Conservation (phyloP, 2,888 invertebrate species). For the Chelonus formosanus region DNA sequence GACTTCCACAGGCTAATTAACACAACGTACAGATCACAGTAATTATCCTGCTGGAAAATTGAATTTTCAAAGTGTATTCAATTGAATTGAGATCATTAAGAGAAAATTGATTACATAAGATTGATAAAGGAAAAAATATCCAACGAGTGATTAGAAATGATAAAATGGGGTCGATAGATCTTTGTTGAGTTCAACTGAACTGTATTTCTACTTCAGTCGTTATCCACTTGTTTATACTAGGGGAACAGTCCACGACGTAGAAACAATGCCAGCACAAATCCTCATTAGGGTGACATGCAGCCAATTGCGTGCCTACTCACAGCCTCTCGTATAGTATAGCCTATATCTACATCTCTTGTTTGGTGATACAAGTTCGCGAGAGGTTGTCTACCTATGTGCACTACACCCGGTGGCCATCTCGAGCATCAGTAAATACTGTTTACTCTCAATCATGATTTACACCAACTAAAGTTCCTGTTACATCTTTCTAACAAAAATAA, state of each 20-base stretch:
- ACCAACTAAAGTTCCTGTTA: too few species aligned
- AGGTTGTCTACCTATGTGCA: neutral
- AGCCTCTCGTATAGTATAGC: neutral
- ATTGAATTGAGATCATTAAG: constrained; percentile 1
- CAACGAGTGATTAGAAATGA: too few species aligned
- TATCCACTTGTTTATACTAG: constrained; percentile 27
- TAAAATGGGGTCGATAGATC: too few species aligned
- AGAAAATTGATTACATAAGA: too few species aligned
- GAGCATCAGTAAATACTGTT: neutral
- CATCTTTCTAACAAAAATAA: too few species aligned
- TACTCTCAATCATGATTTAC: constrained; percentile 2
- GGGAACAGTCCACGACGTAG: constrained; percentile 5
- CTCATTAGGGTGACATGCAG: constrained; percentile 33
- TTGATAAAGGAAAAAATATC: too few species aligned
- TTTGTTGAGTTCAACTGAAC: neutral
- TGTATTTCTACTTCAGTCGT: constrained; percentile 21
- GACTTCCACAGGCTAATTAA: constrained; percentile 6
- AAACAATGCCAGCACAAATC: constrained; percentile 34
- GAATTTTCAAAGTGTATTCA: neutral
- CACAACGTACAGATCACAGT: neutral
- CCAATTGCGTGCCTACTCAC: constrained; percentile 29
- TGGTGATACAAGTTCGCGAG: constrained; percentile 6
- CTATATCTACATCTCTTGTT: constrained; percentile 5
- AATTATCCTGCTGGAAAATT: neutral
- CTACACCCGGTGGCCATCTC: neutral